These are phyloP conservation scores for Medauroidea extradentata DNA, from an alignment of 1,140 invertebrate species.

Conservation along the genomic window DNA sequence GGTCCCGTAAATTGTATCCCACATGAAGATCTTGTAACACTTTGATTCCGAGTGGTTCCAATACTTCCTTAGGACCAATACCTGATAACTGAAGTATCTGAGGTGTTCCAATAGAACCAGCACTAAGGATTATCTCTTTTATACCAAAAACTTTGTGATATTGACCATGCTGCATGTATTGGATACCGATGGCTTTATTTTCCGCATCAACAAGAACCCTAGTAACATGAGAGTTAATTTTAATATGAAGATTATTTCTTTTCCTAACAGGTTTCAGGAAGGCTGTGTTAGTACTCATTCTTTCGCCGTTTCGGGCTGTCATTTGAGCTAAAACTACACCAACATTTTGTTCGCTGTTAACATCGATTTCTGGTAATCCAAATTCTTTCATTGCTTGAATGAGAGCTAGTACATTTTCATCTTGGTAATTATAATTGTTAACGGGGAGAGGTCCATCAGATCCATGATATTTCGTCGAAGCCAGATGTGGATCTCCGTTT, in stretches of 20 bases:
- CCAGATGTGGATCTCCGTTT: conserved; percentile 77
- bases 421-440: conserved; percentile 79
- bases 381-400: conserved; percentile 83
- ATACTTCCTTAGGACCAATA: not conserved
- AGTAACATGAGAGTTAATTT: conserved; percentile 78
- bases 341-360: conserved; percentile 84
- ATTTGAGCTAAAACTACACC: conserved; percentile 88
- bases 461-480: conserved; percentile 69
- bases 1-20: not conserved
- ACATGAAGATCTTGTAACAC: not conserved
- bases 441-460: conserved; percentile 64
- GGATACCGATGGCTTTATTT: conserved; percentile 43
- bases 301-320: conserved; percentile 74
- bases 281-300: conserved; percentile 87
- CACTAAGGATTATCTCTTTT: conserved; percentile 56
- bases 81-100: not conserved
- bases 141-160: conserved; percentile 43
- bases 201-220: conserved; percentile 36
- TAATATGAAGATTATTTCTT: conserved; percentile 79
- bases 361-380: conserved; percentile 84
- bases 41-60: not conserved
- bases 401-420: conserved; percentile 78
- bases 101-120: conserved; percentile 17
- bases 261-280: conserved; percentile 79
- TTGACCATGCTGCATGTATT: conserved; percentile 44